phyloP scores from a whole-genome alignment of 2,888 invertebrate genomes.

The Campoplex capitator region DNA sequence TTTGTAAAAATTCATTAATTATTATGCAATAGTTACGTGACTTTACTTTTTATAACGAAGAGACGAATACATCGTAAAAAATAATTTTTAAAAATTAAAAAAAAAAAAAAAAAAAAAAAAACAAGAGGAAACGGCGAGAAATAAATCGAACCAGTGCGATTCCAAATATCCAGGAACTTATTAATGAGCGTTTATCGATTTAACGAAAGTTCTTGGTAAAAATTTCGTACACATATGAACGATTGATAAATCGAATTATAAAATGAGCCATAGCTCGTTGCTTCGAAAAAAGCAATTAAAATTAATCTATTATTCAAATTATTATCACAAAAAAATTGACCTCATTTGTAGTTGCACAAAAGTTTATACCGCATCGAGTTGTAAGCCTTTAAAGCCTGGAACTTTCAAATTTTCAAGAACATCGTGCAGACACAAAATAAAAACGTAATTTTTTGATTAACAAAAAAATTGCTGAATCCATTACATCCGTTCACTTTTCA shows the following conservation, averaged over 20 bases:
- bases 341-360: not conserved
- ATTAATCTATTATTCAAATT: not conserved
- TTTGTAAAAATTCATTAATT: constrained; percentile 19
- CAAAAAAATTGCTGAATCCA: not conserved
- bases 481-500: not conserved
- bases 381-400: not conserved
- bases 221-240: not conserved
- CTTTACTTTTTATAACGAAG: constrained; percentile 32
- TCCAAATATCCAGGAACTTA: not conserved
- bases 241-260: not conserved
- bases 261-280: not conserved
- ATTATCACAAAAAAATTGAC: not conserved
- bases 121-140: not conserved
- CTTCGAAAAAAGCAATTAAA: not conserved
- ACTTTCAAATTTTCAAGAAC: not conserved
- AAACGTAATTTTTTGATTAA: not conserved
- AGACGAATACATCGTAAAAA: not conserved
- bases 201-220: not conserved
- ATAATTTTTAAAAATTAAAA: too few species aligned
- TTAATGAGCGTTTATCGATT: constrained; percentile 1
- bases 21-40: constrained; percentile 46
- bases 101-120: constrained; percentile 1
- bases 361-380: not conserved
- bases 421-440: not conserved
- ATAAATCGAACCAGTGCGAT: constrained; percentile 26